A percentile compares a stretch with the other conserved stretches of the same genome.
Conservation (phyloP, 2,888 invertebrate genomes). For the Coenonympha arcania region DNA sequence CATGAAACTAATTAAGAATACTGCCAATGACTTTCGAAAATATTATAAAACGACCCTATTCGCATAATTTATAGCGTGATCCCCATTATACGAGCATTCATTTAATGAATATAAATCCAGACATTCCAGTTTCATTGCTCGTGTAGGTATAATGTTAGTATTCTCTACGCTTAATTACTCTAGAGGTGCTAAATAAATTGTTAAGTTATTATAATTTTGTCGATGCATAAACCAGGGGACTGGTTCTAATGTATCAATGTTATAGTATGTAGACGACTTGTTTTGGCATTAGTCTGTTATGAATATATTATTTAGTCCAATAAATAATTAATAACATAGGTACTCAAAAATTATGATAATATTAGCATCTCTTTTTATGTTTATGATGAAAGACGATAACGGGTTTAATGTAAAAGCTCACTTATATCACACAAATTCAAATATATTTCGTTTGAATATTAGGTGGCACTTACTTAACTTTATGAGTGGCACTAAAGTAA, state of each 20-base stretch:
- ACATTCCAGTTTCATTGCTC: conserved; percentile 15
- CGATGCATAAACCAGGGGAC: conserved; percentile 16
- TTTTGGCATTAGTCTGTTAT: conserved; percentile 13
- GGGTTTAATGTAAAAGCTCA: neutral
- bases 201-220: conserved; percentile 27
- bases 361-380: neutral
- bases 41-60: neutral
- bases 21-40: conserved; percentile 5
- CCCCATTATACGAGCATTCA: conserved; percentile 9
- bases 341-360: no score
- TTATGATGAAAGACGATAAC: neutral
- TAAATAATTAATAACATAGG: no score
- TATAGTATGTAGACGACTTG: conserved; percentile 12
- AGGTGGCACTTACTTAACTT: no score
- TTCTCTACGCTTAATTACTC: conserved; percentile 24
- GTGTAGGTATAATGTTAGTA: conserved; percentile 8
- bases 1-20: conserved; percentile 9
- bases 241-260: conserved; percentile 17
- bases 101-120: conserved; percentile 19
- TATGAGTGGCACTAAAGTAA: no score
- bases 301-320: conserved; percentile 10
- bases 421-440: no score
- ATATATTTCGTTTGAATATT: no score
- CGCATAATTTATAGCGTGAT: conserved; percentile 5
- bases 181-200: conserved; percentile 30